Evolutionary conservation across 2,888 invertebrate species (phyloP), one percentile per base, ranked within the genome.

Genomic region (Tipula vernalis): DNA sequence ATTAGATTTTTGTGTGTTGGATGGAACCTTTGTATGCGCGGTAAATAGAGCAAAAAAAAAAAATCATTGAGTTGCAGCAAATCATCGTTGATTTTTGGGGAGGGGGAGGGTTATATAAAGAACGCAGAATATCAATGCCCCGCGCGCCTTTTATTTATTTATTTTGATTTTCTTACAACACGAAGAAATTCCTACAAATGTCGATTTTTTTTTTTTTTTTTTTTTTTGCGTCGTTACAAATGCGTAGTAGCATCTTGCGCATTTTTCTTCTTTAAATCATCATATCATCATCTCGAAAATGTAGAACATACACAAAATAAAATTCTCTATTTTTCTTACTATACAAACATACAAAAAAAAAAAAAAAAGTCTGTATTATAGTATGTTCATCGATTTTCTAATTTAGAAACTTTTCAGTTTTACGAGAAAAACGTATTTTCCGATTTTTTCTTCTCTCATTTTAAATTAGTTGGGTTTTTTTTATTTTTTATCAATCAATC

Each of bases 191-290:
- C 71, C 71, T 28, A 71, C 71, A 71, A 28, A 12, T 39, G 5
- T 39, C 39, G 6, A 39, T 39, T 71, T 71, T 28, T 51, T 71
- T 71, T 71, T 71, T 71, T 28, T n/a, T n/a, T n/a, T n/a, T n/a
- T 71, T 71, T n/a, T 71, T 71, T 71, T 71, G 71, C 71, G 71
- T 71, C 71, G 71, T 28, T 71, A 71, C 71, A 28, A 71, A 71
- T 71, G 71, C 71, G 71, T 71, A 71, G 71, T 71, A 71, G 71
- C 71, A 71, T 71, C 71, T 71, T 71, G 71, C 71, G 71, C 71
- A 71, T 71, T 71, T 71, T 71, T 71, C 71, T 71, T 71, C 18
- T 71, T 71, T 10, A 71, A 71, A 51, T n/a, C 28, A 71, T 57
- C 51, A 57, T 57, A 57, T 15, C 51, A 57, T 71, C 71, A 71